These are phyloP conservation scores for Sesia bembeciformis DNA, from an alignment of 2,888 invertebrate species.

Conservation along the genomic window DNA sequence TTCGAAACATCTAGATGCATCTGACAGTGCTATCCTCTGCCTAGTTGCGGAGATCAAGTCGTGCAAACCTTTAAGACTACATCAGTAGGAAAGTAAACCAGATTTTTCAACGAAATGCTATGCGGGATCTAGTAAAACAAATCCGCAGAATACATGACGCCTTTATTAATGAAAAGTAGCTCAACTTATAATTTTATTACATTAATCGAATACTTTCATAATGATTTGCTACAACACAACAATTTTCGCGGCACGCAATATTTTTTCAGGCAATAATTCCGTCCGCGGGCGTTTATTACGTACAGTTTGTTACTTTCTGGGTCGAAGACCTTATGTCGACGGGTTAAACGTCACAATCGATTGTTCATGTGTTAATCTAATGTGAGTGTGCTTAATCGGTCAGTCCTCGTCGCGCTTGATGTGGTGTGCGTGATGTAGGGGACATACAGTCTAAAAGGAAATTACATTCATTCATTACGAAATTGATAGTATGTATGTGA, in stretches of 20 bases:
- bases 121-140: no score
- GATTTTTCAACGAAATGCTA: no score
- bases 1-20: no score
- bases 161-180: background rate
- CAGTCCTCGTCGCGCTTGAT: slow-evolving; percentile 41
- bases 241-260: slow-evolving; percentile 31
- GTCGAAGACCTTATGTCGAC: slow-evolving; percentile 9
- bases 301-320: slow-evolving; percentile 5
- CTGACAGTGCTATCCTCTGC: no score
- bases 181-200: slow-evolving; percentile 5
- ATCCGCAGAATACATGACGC: background rate
- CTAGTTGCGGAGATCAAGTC: no score
- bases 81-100: no score
- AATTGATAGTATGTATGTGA: no score
- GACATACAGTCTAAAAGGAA: slow-evolving; percentile 18
- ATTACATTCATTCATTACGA: no score
- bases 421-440: slow-evolving; percentile 29
- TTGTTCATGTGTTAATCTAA: slow-evolving; percentile 13
- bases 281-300: slow-evolving; percentile 19
- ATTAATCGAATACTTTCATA: slow-evolving; percentile 16
- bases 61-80: no score
- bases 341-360: slow-evolving; percentile 15
- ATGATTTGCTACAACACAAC: slow-evolving; percentile 25
- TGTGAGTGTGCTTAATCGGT: slow-evolving; percentile 33
- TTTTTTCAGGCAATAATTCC: slow-evolving; percentile 31